Evolutionary conservation across 2,888 invertebrate genomes (phyloP).

Genomic region (Steinernema hermaphroditum): DNA sequence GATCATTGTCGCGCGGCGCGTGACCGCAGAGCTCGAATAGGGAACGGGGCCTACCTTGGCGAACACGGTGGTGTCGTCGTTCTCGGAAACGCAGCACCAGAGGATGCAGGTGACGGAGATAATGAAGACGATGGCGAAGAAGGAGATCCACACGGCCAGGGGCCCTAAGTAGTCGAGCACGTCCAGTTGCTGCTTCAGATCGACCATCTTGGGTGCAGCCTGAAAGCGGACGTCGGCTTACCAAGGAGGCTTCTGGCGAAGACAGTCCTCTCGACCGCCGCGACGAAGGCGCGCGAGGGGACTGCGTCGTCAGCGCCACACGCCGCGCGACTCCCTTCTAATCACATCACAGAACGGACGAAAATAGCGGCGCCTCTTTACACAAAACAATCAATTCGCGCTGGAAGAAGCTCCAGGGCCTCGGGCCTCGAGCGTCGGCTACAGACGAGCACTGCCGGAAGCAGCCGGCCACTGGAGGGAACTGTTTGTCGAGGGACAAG

Average conservation of each 20-base stretch:
- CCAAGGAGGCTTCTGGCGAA: neutral
- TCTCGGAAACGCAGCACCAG: slow-evolving; percentile 32
- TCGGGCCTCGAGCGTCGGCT: neutral
- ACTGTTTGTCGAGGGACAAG: slow-evolving; percentile 23
- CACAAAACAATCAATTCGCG: slow-evolving; percentile 27
- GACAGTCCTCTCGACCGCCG: too few species aligned
- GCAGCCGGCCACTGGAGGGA: too few species aligned
- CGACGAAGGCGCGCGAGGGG: too few species aligned
- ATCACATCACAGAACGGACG: slow-evolving; percentile 26
- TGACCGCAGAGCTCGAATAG: neutral
- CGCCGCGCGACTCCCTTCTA: slow-evolving; percentile 23
- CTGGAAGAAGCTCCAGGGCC: neutral
- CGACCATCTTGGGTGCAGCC: slow-evolving; percentile 49
- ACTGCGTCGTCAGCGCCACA: too few species aligned
- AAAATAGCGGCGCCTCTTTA: slow-evolving; percentile 20
- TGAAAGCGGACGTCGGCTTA: slow-evolving; percentile 10
- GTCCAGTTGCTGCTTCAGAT: slow-evolving; percentile 63
- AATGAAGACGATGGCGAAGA: slow-evolving; percentile 59
- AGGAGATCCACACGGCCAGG: slow-evolving; percentile 58
- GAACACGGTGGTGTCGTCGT: slow-evolving; percentile 53
- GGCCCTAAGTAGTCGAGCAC: slow-evolving; percentile 65
- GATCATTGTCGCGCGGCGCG: neutral
- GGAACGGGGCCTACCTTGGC: slow-evolving; percentile 53
- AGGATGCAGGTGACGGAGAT: slow-evolving; percentile 64
- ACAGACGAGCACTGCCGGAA: neutral